These are phyloP conservation scores for Apostichopus leukothele DNA, from an alignment of 53 echinoderm and acorn worm species.

Conservation along the genomic window DNA sequence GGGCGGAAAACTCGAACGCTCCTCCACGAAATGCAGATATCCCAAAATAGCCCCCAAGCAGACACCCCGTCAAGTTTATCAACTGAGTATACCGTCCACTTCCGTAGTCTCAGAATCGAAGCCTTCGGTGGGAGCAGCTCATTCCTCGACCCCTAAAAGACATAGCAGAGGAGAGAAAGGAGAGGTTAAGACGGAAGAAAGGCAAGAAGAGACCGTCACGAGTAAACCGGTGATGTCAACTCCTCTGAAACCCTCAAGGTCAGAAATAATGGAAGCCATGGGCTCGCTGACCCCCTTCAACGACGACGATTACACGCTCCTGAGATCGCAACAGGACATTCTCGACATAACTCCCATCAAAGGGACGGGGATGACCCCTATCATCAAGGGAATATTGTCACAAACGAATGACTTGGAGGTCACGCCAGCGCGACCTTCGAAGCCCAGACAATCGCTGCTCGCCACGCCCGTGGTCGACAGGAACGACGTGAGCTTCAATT, in stretches of 20 bases:
- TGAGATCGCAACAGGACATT: neutral
- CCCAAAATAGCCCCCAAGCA: constrained; percentile 35
- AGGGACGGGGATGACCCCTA: constrained; percentile 27
- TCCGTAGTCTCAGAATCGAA: neutral
- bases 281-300: constrained; percentile 41
- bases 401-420: neutral
- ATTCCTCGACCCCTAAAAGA: neutral
- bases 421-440: neutral
- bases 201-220: neutral
- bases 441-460: neutral
- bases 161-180: neutral
- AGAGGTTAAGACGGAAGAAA: neutral
- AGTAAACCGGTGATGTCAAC: constrained; percentile 36
- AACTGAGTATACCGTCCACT: neutral
- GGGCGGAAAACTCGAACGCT: constrained; percentile 2
- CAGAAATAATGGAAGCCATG: constrained; percentile 11
- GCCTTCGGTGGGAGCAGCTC: neutral
- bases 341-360: constrained; percentile 35
- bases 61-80: constrained; percentile 1
- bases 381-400: constrained; percentile 23
- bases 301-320: neutral
- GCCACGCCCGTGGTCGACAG: constrained; percentile 10
- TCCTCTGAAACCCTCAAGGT: constrained; percentile 6
- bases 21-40: neutral
- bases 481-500: constrained; percentile 25